phyloP scores from a whole-genome alignment of 1,140 invertebrate genomes.

The Aethina tumida region DNA sequence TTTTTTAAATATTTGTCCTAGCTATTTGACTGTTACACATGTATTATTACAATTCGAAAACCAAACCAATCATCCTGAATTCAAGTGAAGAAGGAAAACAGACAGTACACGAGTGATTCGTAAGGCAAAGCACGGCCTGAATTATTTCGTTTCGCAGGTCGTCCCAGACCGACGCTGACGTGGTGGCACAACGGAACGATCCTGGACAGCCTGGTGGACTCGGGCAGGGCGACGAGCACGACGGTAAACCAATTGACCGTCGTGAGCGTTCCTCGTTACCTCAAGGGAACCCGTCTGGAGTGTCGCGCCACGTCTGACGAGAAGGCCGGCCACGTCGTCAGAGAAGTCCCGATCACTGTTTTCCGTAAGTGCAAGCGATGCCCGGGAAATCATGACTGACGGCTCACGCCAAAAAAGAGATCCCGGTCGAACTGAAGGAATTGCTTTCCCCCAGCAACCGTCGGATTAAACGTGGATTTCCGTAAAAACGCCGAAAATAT shows the following conservation, averaged over 20 bases:
- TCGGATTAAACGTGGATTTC: no score
- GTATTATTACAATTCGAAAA: slow-evolving; percentile 2
- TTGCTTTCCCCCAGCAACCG: no score
- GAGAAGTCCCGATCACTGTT: slow-evolving; percentile 53
- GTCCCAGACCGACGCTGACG: slow-evolving; percentile 60
- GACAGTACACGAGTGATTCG: no score
- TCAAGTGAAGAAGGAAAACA: no score
- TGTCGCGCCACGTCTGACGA: slow-evolving; percentile 60
- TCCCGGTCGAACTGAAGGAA: no score
- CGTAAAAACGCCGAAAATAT: no score
- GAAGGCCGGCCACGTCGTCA: slow-evolving; percentile 41
- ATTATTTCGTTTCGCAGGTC: slow-evolving; percentile 39
- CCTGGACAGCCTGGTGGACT: slow-evolving; percentile 55
- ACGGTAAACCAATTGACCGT: slow-evolving; percentile 59
- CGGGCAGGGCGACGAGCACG: slow-evolving; percentile 42
- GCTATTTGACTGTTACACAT: slow-evolving; percentile 3
- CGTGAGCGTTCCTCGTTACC: slow-evolving; percentile 46
- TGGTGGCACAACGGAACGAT: slow-evolving; percentile 69
- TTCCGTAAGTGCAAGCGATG: slow-evolving; percentile 58
- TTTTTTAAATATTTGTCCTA: slow-evolving; percentile 2
- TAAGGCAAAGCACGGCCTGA: no score
- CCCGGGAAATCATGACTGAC: no score
- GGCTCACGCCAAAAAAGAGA: no score
- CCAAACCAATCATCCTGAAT: background rate
- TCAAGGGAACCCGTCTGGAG: slow-evolving; percentile 52